Evolutionary conservation across 2,888 invertebrate species (phyloP).

Genomic region (Lamellibrachia columna): DNA sequence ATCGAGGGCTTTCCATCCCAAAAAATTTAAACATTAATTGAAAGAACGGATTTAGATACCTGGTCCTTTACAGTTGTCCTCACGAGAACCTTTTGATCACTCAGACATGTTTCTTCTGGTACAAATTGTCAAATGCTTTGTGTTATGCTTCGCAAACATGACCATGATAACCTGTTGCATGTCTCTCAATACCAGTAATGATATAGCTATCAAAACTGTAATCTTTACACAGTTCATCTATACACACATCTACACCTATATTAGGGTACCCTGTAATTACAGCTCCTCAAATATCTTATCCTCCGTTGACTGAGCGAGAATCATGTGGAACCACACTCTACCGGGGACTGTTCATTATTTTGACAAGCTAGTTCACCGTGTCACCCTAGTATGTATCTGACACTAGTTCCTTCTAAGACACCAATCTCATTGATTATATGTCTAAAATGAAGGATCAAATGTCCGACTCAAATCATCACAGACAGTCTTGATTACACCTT

Average conservation of each 20-base stretch:
- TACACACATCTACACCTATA: background rate
- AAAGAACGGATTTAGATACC: background rate
- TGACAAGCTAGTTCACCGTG: background rate
- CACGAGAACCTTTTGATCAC: background rate
- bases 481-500: background rate
- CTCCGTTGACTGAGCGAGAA: too few relatives aligned
- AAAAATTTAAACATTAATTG: background rate
- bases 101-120: background rate
- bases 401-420: background rate
- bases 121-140: background rate
- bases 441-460: background rate
- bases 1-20: background rate
- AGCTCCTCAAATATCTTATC: background rate
- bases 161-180: background rate
- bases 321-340: background rate
- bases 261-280: background rate
- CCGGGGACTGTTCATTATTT: background rate
- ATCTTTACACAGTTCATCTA: background rate
- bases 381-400: background rate
- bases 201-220: background rate
- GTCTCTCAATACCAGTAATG: background rate
- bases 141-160: background rate
- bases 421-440: background rate
- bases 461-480: background rate
- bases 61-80: background rate